Base-by-base conservation (phyloP, 1,140 invertebrate genomes). In the Bombus superbus region DNA sequence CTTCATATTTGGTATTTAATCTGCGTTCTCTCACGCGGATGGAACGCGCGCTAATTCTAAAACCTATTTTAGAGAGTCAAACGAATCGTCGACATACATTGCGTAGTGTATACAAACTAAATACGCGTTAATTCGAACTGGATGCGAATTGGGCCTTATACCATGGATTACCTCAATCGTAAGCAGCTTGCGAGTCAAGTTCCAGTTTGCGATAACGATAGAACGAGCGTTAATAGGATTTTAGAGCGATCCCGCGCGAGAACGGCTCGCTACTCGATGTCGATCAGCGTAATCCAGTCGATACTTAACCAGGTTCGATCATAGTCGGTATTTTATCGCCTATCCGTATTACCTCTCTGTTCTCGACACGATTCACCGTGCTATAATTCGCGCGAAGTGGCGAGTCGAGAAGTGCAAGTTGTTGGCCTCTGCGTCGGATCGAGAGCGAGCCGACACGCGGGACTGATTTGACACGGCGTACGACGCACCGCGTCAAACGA, bases 141-240 rank as follows among this genome's bases (percentile, higher is more conserved):
- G 89, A 91, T 88, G 89, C 83, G 83, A 91, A 88, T 90, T 91
- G 90, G 90, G 90, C 90, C 90, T 91, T 91, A 91, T 90, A 90
- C 87, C 86, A 90, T 88, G 89, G 86, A 90, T 91, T 91, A 91
- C 89, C 87, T 91, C 89, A 91, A 87, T 89, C 86, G 85, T 91
- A 89, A 89, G 83, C 90, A 91, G 90, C 90, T 91, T 91, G 90
- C 77, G 57, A 86, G 81, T 71, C 81, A 77, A 90, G 83, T 90
- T 86, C 69, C 72, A 87, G 89, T 89, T 85, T 87, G 86, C 83
- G 85, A 87, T 77, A 78, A 89, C 81, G 83, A 86, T 74, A 79
- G 13, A 53, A 73, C 53, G 66, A 47, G 68, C 66, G 83, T 80
- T 64, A 47, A 80, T 72, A 85, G 53, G 38, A 78, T 83, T 79